These are phyloP conservation scores for Podotricha telesiphe DNA, from an alignment of 2,888 invertebrate species.

Conservation along the genomic window DNA sequence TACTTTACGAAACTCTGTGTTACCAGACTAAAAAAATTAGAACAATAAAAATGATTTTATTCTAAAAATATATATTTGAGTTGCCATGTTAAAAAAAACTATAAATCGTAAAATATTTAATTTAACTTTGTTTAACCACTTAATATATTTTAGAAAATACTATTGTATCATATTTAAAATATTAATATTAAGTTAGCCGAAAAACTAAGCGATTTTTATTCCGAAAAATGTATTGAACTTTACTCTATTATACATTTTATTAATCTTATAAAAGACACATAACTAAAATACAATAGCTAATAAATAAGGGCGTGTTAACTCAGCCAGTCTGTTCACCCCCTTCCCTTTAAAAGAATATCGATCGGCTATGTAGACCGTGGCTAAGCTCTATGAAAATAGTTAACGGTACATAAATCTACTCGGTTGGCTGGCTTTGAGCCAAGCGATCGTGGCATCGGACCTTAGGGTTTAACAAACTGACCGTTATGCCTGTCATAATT, in stretches of 20 bases:
- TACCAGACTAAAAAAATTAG: too few relatives aligned
- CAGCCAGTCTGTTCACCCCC: conserved; percentile 6
- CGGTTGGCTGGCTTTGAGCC: conserved; percentile 65
- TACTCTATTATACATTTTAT: background rate
- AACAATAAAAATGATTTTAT: too few relatives aligned
- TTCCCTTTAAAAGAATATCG: conserved; percentile 27
- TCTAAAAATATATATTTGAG: too few relatives aligned
- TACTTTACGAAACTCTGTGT: too few relatives aligned
- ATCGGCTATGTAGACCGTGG: conserved; percentile 24
- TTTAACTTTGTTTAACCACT: too few relatives aligned
- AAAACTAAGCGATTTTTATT: too few relatives aligned
- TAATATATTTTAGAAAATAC: too few relatives aligned
- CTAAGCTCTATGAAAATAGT: conserved; percentile 46
- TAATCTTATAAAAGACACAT: background rate
- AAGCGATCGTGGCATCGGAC: conserved; percentile 51
- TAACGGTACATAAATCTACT: conserved; percentile 63
- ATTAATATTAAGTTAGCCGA: too few relatives aligned
- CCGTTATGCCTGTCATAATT: conserved; percentile 56
- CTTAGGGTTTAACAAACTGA: conserved; percentile 51
- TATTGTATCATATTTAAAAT: too few relatives aligned
- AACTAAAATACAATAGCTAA: background rate
- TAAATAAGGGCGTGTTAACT: conserved; percentile 9
- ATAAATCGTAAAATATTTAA: too few relatives aligned
- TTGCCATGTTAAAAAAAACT: too few relatives aligned
- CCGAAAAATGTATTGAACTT: too few relatives aligned